Evolutionary conservation across 2,797 vertebrate species (phyloP).

Genomic region (Xyrichtys novacula): DNA sequence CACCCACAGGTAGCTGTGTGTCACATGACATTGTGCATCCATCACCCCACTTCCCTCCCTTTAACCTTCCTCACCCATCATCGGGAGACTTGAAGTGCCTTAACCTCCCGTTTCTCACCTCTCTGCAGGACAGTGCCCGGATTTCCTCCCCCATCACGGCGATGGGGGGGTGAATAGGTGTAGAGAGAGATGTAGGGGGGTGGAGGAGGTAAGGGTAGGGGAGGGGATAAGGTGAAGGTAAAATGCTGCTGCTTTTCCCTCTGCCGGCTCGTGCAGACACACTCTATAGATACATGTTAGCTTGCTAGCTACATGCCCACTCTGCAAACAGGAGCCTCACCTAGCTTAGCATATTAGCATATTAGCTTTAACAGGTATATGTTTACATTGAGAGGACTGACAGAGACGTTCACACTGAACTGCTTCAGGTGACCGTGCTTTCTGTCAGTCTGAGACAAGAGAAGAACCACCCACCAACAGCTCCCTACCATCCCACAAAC

Average conservation of each 20-base stretch:
- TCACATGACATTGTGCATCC: slow-evolving; percentile 58
- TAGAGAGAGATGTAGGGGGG: slow-evolving; percentile 35
- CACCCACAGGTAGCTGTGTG: slow-evolving; percentile 72
- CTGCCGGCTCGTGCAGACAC: slow-evolving; percentile 51
- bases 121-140: slow-evolving; percentile 42
- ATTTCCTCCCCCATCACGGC: slow-evolving; percentile 57
- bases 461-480: not conserved
- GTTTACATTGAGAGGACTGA: slow-evolving; percentile 82
- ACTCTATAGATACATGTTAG: slow-evolving; percentile 60
- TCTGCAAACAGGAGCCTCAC: slow-evolving; percentile 54
- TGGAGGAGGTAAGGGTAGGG: slow-evolving; percentile 12
- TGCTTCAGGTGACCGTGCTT: slow-evolving; percentile 57
- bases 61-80: slow-evolving; percentile 12
- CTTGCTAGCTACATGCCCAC: slow-evolving; percentile 50
- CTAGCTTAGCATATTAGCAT: slow-evolving; percentile 39
- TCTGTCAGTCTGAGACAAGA: slow-evolving; percentile 36
- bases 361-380: slow-evolving; percentile 78
- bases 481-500: too few relatives aligned
- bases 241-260: slow-evolving; percentile 81
- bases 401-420: slow-evolving; percentile 62
- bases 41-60: slow-evolving; percentile 23
- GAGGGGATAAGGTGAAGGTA: slow-evolving; percentile 53
- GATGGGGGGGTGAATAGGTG: slow-evolving; percentile 40
- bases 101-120: slow-evolving; percentile 73
- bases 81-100: slow-evolving; percentile 87